Conservation (phyloP, 2,113 vertebrate species). For the Sinocyclocheilus rhinocerous region DNA sequence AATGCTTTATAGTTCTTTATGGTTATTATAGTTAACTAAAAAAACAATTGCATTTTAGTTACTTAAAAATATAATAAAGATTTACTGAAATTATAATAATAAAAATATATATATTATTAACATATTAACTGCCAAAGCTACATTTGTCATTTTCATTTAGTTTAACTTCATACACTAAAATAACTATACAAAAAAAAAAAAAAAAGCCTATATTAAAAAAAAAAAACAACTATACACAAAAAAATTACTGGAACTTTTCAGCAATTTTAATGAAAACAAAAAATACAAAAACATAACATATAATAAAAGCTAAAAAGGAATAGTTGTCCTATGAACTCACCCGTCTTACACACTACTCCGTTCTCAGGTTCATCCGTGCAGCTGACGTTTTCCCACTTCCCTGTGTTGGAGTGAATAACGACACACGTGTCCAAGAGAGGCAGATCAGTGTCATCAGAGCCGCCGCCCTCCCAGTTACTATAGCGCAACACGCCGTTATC, state of each 20-base stretch:
- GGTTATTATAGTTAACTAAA: too few species aligned
- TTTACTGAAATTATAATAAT: too few species aligned
- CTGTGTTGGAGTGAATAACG: conserved; percentile 76
- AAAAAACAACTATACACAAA: not conserved
- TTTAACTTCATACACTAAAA: not conserved
- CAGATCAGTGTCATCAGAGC: conserved; percentile 53
- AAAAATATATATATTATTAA: too few species aligned
- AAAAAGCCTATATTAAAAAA: too few species aligned
- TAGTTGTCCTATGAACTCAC: conserved; percentile 69
- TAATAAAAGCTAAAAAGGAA: not conserved
- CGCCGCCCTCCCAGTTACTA: conserved; percentile 78
- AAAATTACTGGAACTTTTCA: not conserved
- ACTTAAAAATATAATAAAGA: too few species aligned
- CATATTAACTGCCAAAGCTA: not conserved
- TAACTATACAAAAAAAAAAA: not conserved
- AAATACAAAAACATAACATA: not conserved
- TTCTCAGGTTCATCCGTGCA: conserved; percentile 76
- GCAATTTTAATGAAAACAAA: not conserved
- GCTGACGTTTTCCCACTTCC: conserved; percentile 81
- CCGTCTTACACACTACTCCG: conserved; percentile 81
- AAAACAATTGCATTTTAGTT: too few species aligned
- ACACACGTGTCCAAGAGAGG: conserved; percentile 76
- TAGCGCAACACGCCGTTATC: conserved; percentile 73
- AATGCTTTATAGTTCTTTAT: too few species aligned
- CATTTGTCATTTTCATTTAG: not conserved